phyloP scores from a whole-genome alignment of 2,113 vertebrate genomes.

The Aldabrachelys gigantea region DNA sequence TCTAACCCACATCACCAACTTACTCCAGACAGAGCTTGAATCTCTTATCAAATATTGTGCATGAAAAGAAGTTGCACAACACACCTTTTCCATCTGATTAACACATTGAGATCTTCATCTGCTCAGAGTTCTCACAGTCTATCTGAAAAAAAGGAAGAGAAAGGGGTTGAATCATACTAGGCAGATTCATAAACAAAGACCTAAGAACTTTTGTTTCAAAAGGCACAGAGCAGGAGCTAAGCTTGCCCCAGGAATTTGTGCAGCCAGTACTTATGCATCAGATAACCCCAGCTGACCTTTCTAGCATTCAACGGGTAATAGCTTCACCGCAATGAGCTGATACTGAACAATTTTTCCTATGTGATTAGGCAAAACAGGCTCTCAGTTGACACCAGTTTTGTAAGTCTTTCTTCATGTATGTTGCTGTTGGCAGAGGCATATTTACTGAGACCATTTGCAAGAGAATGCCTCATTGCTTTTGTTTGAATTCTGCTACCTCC shows the following conservation, averaged over 20 bases:
- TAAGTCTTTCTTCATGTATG: background rate
- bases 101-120: background rate
- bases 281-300: constrained; percentile 33
- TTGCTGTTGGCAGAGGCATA: background rate
- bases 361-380: background rate
- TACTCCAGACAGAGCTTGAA: background rate
- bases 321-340: background rate
- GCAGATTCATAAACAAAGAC: constrained; percentile 41
- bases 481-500: background rate
- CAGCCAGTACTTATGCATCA: background rate
- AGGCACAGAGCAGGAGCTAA: background rate
- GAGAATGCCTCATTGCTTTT: background rate
- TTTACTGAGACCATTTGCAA: background rate
- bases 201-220: constrained; percentile 13
- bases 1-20: background rate
- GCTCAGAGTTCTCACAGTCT: background rate
- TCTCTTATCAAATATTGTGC: background rate
- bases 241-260: background rate
- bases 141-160: background rate
- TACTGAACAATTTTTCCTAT: background rate
- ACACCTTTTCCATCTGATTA: background rate
- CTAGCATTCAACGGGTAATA: background rate
- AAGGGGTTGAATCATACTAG: background rate
- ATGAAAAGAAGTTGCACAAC: background rate
- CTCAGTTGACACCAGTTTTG: background rate